Conservation (phyloP, 2,888 invertebrate genomes). For the Mimachlamys varia region DNA sequence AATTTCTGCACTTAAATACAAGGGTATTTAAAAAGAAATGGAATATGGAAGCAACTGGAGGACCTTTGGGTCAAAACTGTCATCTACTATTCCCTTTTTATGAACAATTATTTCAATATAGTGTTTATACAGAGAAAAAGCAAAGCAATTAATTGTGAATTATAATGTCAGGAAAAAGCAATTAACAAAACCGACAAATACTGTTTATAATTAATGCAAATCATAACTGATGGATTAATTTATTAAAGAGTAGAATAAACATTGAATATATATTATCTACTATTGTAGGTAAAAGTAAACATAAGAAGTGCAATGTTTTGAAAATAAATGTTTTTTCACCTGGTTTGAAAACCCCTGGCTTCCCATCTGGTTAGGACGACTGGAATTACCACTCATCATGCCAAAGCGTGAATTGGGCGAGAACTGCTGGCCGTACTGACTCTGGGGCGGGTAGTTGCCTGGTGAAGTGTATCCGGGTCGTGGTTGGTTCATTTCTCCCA, state of each 20-base stretch:
- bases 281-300: neutral
- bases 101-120: neutral
- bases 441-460: conserved; percentile 50
- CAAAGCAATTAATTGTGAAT: conserved; percentile 31
- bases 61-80: too few relatives aligned
- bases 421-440: conserved; percentile 54
- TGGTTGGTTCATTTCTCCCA: conserved; percentile 55
- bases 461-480: conserved; percentile 52
- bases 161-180: conserved; percentile 1
- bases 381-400: conserved; percentile 45
- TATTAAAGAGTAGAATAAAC: neutral
- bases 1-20: too few relatives aligned
- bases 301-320: neutral
- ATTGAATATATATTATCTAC: neutral
- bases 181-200: conserved; percentile 19
- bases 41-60: too few relatives aligned
- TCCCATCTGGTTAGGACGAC: conserved; percentile 43
- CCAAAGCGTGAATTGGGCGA: conserved; percentile 56
- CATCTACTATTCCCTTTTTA: neutral
- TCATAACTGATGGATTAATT: conserved; percentile 1
- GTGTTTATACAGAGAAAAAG: neutral
- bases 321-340: conserved; percentile 19
- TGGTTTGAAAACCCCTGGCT: conserved; percentile 43
- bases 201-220: conserved; percentile 19
- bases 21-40: too few relatives aligned